These are phyloP conservation scores for Podiceps cristatus DNA, from an alignment of 2,113 vertebrate genomes.

Conservation along the genomic window DNA sequence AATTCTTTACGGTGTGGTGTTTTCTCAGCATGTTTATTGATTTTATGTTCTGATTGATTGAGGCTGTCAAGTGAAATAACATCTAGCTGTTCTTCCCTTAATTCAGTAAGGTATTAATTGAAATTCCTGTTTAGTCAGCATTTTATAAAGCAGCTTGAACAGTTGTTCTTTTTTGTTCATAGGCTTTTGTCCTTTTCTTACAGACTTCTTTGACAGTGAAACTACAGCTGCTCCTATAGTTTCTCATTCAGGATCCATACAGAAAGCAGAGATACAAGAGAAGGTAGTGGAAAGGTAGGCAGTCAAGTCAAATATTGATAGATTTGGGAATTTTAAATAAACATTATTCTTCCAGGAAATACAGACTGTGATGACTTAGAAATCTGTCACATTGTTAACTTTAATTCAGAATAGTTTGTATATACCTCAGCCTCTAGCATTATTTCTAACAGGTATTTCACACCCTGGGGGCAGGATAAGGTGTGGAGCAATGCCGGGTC, in stretches of 20 bases:
- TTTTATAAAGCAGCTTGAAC: neutral
- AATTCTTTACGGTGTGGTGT: neutral
- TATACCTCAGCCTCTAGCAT: neutral
- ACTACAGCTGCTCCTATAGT: slow-evolving; percentile 77
- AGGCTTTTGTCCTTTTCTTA: neutral
- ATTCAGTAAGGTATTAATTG: neutral
- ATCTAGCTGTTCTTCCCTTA: neutral
- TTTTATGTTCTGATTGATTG: neutral
- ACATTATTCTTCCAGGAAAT: neutral
- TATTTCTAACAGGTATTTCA: neutral
- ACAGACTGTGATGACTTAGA: neutral
- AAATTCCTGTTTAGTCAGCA: neutral
- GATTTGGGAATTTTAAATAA: neutral
- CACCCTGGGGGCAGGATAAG: neutral
- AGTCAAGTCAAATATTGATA: neutral
- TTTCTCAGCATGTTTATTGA: neutral
- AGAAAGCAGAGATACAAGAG: slow-evolving; percentile 86
- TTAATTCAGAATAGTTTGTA: neutral
- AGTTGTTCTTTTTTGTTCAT: neutral
- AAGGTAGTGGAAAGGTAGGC: slow-evolving; percentile 81
- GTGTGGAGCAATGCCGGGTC: neutral
- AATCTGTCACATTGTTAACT: neutral
- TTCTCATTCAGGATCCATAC: slow-evolving; percentile 91
- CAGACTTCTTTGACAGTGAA: slow-evolving; percentile 86
- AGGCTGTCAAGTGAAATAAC: neutral